Percentiles rank a stretch among this genome's conserved stretches.
Conservation (phyloP, 2,888 invertebrate species). For the Ditylenchus weischeri region DNA sequence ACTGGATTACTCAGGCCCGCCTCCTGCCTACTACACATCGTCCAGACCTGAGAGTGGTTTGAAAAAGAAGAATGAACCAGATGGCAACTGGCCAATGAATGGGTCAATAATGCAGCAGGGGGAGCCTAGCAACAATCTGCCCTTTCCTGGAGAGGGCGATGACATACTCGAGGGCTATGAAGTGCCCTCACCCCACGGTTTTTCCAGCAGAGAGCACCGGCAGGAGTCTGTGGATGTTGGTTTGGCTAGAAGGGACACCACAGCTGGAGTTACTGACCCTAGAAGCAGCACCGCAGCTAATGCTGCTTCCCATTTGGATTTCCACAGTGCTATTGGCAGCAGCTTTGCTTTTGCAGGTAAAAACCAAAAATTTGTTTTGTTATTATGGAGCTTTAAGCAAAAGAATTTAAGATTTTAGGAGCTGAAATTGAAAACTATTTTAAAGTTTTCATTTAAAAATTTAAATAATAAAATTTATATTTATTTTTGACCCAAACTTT, state of each 20-base stretch:
- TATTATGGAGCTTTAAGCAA: no score
- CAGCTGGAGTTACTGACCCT: not conserved
- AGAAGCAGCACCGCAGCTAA: not conserved
- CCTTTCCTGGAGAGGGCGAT: not conserved
- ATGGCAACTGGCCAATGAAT: not conserved
- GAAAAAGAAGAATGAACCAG: not conserved
- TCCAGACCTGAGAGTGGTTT: constrained; percentile 12
- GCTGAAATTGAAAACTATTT: no score
- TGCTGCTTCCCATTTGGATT: constrained; percentile 11
- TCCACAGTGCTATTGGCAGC: constrained; percentile 20
- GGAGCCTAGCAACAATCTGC: not conserved
- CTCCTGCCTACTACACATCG: constrained; percentile 22
- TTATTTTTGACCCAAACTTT: no score
- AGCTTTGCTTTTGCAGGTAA: constrained; percentile 24
- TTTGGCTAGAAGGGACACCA: no score
- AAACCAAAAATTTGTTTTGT: not conserved
- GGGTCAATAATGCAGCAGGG: no score
- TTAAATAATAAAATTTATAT: no score
- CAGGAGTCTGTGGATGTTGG: not conserved
- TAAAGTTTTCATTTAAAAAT: no score
- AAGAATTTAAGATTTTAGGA: no score
- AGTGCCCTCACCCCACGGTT: constrained; percentile 15
- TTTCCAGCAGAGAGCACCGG: not conserved
- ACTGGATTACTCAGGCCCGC: constrained; percentile 27
- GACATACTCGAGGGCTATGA: constrained; percentile 11